Conservation (phyloP, 2,113 vertebrate genomes). For the Catharus fuscescens region DNA sequence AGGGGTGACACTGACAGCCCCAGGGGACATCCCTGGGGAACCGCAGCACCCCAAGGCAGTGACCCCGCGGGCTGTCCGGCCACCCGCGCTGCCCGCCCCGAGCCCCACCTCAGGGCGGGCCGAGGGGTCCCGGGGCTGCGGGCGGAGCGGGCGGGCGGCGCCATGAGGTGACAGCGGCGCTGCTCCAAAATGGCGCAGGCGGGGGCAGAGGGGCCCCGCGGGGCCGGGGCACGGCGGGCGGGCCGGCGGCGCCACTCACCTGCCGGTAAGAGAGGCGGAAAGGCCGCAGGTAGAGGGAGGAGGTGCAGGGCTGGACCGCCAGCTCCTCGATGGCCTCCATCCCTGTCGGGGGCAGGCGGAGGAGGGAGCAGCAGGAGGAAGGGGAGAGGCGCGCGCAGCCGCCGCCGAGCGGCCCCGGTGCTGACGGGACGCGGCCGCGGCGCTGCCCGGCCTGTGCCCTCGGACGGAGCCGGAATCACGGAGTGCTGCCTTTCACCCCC, state of each 20-base stretch:
- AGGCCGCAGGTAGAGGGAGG: slow-evolving; percentile 84
- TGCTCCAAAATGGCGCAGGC: not conserved
- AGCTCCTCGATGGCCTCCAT: slow-evolving; percentile 64
- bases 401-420: not conserved
- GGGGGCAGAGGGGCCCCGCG: not conserved
- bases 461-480: accelerated
- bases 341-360: not conserved
- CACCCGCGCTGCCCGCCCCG: accelerated
- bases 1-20: not conserved
- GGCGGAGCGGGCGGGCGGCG: not conserved
- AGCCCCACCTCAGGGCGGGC: not conserved
- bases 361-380: not conserved
- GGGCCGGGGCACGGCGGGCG: not conserved
- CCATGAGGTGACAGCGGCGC: not conserved
- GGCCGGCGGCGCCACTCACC: slow-evolving; percentile 73
- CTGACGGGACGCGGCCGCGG: not conserved
- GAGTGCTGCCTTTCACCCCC: not conserved
- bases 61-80: accelerated
- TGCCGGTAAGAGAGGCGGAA: slow-evolving; percentile 85
- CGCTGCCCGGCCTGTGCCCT: too few species aligned
- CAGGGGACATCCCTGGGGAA: accelerated
- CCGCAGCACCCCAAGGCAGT: accelerated
- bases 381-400: slow-evolving; percentile 16
- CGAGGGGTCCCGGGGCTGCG: not conserved
- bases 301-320: slow-evolving; percentile 70